Percentiles rank a stretch among this genome's conserved stretches.
Conservation (phyloP, 2,113 vertebrate species). For the Cacatua alba region DNA sequence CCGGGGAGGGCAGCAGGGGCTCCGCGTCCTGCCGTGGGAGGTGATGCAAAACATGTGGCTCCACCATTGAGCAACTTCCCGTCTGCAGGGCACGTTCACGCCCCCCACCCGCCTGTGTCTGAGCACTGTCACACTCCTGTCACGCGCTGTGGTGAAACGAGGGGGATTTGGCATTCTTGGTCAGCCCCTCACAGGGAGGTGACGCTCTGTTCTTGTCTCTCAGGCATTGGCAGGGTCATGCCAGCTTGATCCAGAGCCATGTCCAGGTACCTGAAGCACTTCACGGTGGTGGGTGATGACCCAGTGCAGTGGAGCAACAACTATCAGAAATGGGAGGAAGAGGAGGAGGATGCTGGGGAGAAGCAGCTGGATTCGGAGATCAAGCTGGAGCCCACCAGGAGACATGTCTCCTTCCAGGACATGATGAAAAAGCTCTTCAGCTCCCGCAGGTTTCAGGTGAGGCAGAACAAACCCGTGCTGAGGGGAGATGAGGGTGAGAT, state of each 20-base stretch:
- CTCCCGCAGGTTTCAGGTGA: conserved; percentile 89
- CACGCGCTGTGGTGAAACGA: not conserved
- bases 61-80: conserved; percentile 49
- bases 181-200: rapidly evolving
- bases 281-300: conserved; percentile 88
- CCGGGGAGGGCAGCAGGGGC: rapidly evolving
- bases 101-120: rapidly evolving
- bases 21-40: rapidly evolving
- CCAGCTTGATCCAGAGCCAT: conserved; percentile 70
- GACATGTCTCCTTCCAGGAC: conserved; percentile 74
- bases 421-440: conserved; percentile 83
- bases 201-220: not conserved
- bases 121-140: not conserved
- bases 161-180: not conserved
- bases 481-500: not conserved
- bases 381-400: conserved; percentile 35
- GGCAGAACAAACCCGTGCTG: not conserved
- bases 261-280: conserved; percentile 87
- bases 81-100: not conserved
- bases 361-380: not conserved
- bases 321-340: conserved; percentile 74
- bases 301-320: conserved; percentile 73
- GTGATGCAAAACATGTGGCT: conserved; percentile 3
- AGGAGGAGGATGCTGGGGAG: conserved; percentile 72
- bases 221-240: not conserved